These are phyloP conservation scores for Malacosoma neustria DNA, from an alignment of 2,888 invertebrate genomes.

Conservation along the genomic window DNA sequence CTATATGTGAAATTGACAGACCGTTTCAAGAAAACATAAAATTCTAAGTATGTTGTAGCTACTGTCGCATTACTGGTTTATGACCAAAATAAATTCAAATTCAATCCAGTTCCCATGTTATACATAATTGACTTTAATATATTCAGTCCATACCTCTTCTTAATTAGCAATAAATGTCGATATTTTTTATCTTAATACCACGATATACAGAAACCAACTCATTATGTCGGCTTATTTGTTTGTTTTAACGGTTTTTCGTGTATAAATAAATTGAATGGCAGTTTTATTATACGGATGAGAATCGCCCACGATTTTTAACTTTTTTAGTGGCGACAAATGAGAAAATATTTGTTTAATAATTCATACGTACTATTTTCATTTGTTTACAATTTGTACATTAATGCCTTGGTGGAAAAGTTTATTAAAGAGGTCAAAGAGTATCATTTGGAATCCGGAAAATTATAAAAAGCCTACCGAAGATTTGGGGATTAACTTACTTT, in stretches of 20 bases:
- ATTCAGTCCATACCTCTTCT: conserved; percentile 1
- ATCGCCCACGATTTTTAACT: not conserved
- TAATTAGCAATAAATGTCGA: not conserved
- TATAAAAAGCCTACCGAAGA: no score
- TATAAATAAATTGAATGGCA: conserved; percentile 8
- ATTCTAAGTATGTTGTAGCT: no score
- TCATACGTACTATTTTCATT: no score
- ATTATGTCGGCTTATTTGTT: conserved; percentile 10
- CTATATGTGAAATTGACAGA: no score
- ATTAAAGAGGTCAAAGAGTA: no score
- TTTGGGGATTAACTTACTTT: no score
- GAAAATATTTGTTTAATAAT: no score
- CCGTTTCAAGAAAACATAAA: no score
- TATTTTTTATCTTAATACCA: conserved; percentile 7
- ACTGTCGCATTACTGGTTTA: not conserved
- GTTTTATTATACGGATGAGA: not conserved
- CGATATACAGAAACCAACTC: conserved; percentile 8
- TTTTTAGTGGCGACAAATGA: no score
- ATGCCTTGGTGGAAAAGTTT: no score
- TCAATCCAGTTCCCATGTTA: not conserved
- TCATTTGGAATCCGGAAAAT: no score
- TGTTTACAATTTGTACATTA: no score
- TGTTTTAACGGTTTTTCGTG: conserved; percentile 8
- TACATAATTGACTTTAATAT: conserved; percentile 2
- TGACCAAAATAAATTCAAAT: not conserved